Base-by-base conservation (phyloP, 1,140 invertebrate species). In the Calliphora vicina region DNA sequence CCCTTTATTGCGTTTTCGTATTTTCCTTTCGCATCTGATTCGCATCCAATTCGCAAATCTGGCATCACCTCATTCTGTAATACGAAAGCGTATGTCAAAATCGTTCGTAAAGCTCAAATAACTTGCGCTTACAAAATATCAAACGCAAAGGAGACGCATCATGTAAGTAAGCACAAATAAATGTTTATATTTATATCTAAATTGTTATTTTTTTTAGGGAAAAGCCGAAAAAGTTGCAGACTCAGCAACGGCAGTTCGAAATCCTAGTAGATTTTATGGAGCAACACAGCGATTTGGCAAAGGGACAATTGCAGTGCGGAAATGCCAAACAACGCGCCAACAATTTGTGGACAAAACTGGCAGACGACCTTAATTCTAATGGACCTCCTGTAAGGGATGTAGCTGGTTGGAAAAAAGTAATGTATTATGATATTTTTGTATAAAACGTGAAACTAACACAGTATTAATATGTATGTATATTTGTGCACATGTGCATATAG, bases 281-380 rank as follows among this genome's bases (percentile, higher is more conserved):
- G 12, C 71, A 72, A 72, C 71, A 72, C 15, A 72, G 71, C 13
- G 71, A 72, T 72, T 72, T 72, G 71, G 71, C 71, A 3, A 26
- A 72, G 25, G 71, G 71, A 72, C 71, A 72, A 9, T 72, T 72
- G 71, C 71, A 72, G 71, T 26, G 71, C 15, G 20, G 23, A 72
- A 72, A 72, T 72, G 71, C 71, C 12, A 72, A 72, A 72, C 71
- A 72, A 72, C 25, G 71, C 71, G 71, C 71, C 25, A 72, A 72
- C 71, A 72, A 72, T 72, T 72, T 72, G 71, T 72, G 71, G 25
- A 27, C 25, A 72, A 72, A 72, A 72, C 25, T 72, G 25, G 71
- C 25, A 15, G 71, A 72, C 26, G 71, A 72, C 71, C 71, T 72
- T 26, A 72, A 72, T 72, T 25, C 23, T 26, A 72, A 72, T 72